Base-by-base conservation (phyloP, 2,113 vertebrate genomes). In the Rhodinocichla rosea region DNA sequence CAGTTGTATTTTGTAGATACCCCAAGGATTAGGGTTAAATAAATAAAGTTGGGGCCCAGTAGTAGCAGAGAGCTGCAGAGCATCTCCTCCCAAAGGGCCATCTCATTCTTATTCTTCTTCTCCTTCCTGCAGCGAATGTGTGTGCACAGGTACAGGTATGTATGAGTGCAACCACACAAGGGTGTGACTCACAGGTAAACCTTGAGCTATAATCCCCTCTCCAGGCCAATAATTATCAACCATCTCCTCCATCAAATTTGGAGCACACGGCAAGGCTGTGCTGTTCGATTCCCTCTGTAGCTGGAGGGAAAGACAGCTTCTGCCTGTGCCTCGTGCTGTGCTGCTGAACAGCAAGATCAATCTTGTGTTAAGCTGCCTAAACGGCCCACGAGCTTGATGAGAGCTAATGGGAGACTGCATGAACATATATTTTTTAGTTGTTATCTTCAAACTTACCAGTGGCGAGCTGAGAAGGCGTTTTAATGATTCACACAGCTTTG, bases 311-410 rank as follows among this genome's bases (percentile, higher is more conserved):
- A 87, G 63, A 79, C 50, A 75, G 83, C 65, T 81, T 67, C 88
- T 90, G 70, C 79, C 83, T 2, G 1, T 49, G 50, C 86, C 60
- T 81, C 0, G 9, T 8, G 14, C 63, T 67, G 73, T 63, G 81
- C 73, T 77, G 74, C 80, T 6, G 2, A 93, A 57, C 60, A 77
- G 69, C 71, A 77, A 78, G 79, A 96, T 84, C 92, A 62, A 6
- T 91, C 85, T 88, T 80, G 70, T 80, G 60, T 91, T 92, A 82
- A 92, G 88, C 81, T 71, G 82, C 40, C 80, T 91, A 60, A 92
- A 90, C 32, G 70, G 39, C 60, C 77, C 52, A 52, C 1, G 0
- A 83, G 79, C 44, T 30, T 13, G 74, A 91, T 83, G 44, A 88
- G 49, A 86, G 45, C 78, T 97, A 80, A 91, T 62, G 60, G 75